These are phyloP conservation scores for Parthenolecanium corni DNA, from an alignment of 2,888 invertebrate species.

Conservation along the genomic window DNA sequence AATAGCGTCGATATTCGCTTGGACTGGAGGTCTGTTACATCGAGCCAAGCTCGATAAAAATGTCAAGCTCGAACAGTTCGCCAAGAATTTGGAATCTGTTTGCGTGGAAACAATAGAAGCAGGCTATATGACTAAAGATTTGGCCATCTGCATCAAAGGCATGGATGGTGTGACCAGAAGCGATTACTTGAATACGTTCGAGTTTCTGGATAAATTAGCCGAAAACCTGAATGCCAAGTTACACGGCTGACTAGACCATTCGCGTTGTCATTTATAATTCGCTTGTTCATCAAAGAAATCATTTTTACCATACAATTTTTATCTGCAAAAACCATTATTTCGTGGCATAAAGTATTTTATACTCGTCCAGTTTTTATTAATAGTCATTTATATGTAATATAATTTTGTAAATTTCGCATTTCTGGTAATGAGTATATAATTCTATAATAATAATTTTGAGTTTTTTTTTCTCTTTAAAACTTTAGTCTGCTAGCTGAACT, in stretches of 20 bases:
- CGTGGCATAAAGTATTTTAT: too few relatives aligned
- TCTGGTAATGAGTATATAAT: too few relatives aligned
- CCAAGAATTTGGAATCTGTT: constrained; percentile 74
- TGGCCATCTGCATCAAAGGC: constrained; percentile 95
- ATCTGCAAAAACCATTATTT: background rate
- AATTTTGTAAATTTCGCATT: too few relatives aligned
- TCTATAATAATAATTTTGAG: too few relatives aligned
- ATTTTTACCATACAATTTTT: background rate
- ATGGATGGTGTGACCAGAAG: constrained; percentile 56
- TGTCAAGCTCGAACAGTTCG: constrained; percentile 58
- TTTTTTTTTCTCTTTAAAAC: too few relatives aligned
- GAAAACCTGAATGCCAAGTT: constrained; percentile 67
- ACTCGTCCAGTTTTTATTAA: too few relatives aligned
- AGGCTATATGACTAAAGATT: constrained; percentile 95
- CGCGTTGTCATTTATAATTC: constrained; percentile 14
- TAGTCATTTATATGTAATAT: too few relatives aligned
- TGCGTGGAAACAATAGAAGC: constrained; percentile 91
- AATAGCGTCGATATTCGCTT: constrained; percentile 97
- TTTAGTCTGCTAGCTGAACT: too few relatives aligned
- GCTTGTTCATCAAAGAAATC: background rate
- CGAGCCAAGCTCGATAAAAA: constrained; percentile 90
- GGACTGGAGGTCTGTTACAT: constrained; percentile 88
- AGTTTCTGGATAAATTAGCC: constrained; percentile 88
- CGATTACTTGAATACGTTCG: constrained; percentile 94
- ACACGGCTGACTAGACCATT: constrained; percentile 12